phyloP scores from a whole-genome alignment of 2,888 invertebrate species.

The Endotricha flammealis region DNA sequence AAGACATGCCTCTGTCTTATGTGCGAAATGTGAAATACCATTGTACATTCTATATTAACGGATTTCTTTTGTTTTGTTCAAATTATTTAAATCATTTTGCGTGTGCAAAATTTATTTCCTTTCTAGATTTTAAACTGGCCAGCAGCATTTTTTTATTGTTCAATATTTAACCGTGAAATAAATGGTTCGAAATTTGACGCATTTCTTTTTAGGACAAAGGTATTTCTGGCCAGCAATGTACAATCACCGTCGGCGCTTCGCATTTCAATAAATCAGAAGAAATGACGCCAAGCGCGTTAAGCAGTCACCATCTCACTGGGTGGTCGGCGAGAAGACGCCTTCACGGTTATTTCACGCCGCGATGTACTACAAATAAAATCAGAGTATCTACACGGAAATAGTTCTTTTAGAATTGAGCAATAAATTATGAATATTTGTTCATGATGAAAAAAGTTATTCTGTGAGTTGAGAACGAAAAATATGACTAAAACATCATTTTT shows the following conservation, averaged over 20 bases:
- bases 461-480: too few species aligned
- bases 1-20: too few species aligned
- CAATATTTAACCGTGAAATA: background rate
- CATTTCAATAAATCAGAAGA: slow-evolving; percentile 73
- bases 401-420: slow-evolving; percentile 35
- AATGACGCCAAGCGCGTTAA: slow-evolving; percentile 69
- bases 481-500: too few species aligned
- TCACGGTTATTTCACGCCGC: slow-evolving; percentile 65
- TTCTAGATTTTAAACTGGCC: too few species aligned
- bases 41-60: too few species aligned
- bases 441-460: slow-evolving; percentile 3
- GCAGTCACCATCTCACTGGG: slow-evolving; percentile 70
- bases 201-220: too few species aligned
- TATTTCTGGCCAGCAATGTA: slow-evolving; percentile 5
- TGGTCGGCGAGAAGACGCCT: slow-evolving; percentile 61
- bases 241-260: slow-evolving; percentile 43
- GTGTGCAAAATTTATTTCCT: background rate
- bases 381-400: slow-evolving; percentile 48
- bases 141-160: too few species aligned
- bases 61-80: too few species aligned
- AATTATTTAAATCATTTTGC: too few species aligned
- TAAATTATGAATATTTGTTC: slow-evolving; percentile 9
- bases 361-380: slow-evolving; percentile 60
- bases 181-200: background rate
- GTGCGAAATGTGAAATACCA: too few species aligned